Evolutionary conservation across 1,140 invertebrate species (phyloP).

Genomic region (Bombus difficillimus): DNA sequence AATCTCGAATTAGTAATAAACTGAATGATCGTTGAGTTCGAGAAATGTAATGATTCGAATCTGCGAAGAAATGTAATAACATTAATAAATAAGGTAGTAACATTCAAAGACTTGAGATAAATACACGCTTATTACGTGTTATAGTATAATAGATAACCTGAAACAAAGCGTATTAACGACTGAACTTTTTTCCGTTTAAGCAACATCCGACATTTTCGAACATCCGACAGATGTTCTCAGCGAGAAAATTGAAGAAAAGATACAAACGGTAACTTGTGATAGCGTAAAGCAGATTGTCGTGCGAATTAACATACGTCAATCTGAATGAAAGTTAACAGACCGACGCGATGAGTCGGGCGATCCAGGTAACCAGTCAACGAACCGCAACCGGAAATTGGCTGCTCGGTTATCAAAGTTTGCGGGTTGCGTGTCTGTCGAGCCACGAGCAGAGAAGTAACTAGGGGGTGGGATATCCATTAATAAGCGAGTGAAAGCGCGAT

Average conservation of each 20-base stretch:
- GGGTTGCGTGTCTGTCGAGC: constrained; percentile 80
- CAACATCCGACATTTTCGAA: no score
- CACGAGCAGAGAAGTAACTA: constrained; percentile 50
- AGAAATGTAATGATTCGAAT: no score
- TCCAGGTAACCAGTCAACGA: constrained; percentile 74
- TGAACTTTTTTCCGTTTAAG: no score
- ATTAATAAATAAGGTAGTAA: no score
- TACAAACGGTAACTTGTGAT: not conserved
- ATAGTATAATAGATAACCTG: no score
- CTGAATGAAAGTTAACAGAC: constrained; percentile 54
- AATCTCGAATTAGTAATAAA: no score
- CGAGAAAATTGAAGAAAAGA: not conserved
- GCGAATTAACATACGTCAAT: constrained; percentile 67
- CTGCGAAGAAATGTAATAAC: no score
- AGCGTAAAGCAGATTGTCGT: not conserved
- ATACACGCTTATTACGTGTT: no score
- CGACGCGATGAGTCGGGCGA: constrained; percentile 76
- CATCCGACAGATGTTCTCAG: no score
- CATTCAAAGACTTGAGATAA: no score
- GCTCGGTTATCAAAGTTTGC: constrained; percentile 82
- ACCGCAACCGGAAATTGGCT: constrained; percentile 83
- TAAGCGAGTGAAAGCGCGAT: constrained; percentile 79
- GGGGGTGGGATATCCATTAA: constrained; percentile 80
- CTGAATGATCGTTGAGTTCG: no score
- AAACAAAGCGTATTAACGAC: no score